Evolutionary conservation across 2,888 invertebrate genomes (phyloP).

Genomic region (Panopea generosa): DNA sequence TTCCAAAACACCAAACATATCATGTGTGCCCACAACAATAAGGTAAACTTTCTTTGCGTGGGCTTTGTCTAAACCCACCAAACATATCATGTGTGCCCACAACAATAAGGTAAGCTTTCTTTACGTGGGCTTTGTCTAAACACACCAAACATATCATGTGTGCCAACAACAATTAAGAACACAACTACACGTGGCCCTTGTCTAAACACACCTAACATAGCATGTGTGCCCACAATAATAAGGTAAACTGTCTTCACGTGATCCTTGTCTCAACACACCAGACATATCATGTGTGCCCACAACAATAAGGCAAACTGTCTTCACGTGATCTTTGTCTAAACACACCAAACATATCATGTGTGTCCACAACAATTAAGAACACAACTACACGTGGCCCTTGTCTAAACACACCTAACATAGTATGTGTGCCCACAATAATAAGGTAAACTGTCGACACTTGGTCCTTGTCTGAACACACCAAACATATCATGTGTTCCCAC

Average conservation of each 20-base stretch:
- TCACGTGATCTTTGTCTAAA: too few species aligned
- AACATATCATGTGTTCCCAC: too few species aligned
- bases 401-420: constrained; percentile 93
- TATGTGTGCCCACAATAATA: constrained; percentile 93
- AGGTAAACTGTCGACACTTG: constrained; percentile 83
- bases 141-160: constrained; percentile 93
- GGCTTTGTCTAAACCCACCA: too few species aligned
- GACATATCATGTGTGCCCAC: too few species aligned
- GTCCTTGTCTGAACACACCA: too few species aligned
- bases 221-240: constrained; percentile 93
- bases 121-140: too few species aligned
- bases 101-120: too few species aligned
- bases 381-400: too few species aligned
- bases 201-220: constrained; percentile 93
- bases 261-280: too few species aligned
- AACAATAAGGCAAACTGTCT: too few species aligned
- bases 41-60: constrained; percentile 84
- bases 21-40: constrained; percentile 93
- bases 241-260: constrained; percentile 84
- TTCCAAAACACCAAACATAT: constrained; percentile 93
- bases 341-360: constrained; percentile 93
- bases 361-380: constrained; percentile 91
- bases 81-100: too few species aligned
- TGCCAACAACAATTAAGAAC: constrained; percentile 91
- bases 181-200: too few species aligned